A percentile compares a stretch with the other conserved stretches of the same genome.
Conservation (phyloP, 2,113 vertebrate genomes). For the Ascaphus truei region DNA sequence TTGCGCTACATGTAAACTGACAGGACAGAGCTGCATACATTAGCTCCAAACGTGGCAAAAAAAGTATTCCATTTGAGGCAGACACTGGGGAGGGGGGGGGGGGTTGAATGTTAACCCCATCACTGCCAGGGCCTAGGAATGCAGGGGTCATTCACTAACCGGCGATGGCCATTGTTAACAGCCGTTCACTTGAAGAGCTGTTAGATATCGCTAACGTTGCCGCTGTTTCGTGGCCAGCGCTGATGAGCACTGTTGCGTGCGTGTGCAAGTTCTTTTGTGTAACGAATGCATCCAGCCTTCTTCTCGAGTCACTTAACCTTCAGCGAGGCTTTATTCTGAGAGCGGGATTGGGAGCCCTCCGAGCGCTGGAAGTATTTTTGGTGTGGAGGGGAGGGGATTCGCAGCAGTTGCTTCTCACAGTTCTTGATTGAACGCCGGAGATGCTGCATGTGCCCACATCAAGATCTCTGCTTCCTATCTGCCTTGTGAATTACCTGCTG, state of each 20-base stretch:
- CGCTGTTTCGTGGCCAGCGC: too few species aligned
- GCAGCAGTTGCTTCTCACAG: constrained; percentile 17
- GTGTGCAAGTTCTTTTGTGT: constrained; percentile 16
- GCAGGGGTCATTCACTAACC: too few species aligned
- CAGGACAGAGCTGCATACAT: too few species aligned
- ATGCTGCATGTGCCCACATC: constrained; percentile 19
- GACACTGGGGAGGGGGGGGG: too few species aligned
- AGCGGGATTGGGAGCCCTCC: background rate
- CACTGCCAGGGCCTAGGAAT: too few species aligned
- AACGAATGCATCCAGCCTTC: background rate
- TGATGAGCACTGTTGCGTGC: background rate
- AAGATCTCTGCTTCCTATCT: background rate
- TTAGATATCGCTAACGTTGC: too few species aligned
- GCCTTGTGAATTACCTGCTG: constrained; percentile 12
- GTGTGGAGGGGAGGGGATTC: constrained; percentile 5
- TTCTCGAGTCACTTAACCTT: constrained; percentile 8
- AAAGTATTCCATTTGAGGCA: too few species aligned
- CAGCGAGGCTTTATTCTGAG: background rate
- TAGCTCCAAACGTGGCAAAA: too few species aligned
- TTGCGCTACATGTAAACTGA: too few species aligned
- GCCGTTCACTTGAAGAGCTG: too few species aligned
- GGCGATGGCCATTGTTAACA: too few species aligned
- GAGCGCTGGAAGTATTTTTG: constrained; percentile 17
- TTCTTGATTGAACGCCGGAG: constrained; percentile 11
- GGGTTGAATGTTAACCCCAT: too few species aligned